These are phyloP conservation scores for Bungarus multicinctus DNA, from an alignment of 2,113 vertebrate genomes.

Conservation along the genomic window DNA sequence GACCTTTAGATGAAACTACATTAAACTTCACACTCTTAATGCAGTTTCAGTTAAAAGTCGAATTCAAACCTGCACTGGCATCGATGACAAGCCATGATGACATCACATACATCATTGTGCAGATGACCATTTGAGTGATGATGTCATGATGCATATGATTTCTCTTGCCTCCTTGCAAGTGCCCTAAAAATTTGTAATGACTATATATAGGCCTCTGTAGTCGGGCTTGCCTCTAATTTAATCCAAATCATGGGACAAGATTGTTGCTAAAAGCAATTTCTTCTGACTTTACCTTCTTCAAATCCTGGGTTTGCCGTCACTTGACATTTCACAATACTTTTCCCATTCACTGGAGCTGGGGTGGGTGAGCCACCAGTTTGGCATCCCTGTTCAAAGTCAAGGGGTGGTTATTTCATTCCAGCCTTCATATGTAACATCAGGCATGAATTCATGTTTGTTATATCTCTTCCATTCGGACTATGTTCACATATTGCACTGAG, in stretches of 20 bases:
- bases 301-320: not conserved
- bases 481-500: not conserved
- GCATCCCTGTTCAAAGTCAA: not conserved
- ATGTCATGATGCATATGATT: not conserved
- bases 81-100: not conserved
- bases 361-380: too few relatives aligned
- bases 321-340: too few relatives aligned
- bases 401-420: not conserved
- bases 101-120: not conserved
- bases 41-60: not conserved
- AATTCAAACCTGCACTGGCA: not conserved
- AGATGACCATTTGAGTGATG: not conserved
- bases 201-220: not conserved
- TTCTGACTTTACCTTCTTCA: not conserved
- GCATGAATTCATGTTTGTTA: not conserved
- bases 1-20: not conserved
- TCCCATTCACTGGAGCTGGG: too few relatives aligned
- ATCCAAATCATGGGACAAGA: not conserved
- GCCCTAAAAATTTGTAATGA: not conserved
- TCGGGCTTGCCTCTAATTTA: not conserved
- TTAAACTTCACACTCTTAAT: not conserved
- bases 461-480: not conserved
- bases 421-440: too few relatives aligned
- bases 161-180: not conserved
- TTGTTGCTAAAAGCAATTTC: not conserved